phyloP scores from a whole-genome alignment of 2,113 vertebrate species.

The Podarcis muralis region DNA sequence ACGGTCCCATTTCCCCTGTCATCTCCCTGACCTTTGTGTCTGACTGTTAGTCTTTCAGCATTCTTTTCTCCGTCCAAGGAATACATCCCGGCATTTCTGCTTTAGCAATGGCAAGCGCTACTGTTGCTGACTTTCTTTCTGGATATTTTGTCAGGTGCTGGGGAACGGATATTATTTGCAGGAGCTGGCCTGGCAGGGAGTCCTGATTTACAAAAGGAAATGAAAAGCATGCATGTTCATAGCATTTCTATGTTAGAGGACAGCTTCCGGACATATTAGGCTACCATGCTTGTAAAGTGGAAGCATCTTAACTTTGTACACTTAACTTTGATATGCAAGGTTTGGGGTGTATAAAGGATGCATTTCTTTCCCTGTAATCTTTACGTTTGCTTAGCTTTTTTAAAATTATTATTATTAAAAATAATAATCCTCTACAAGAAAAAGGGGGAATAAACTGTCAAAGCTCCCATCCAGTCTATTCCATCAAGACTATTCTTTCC shows the following conservation, averaged over 20 bases:
- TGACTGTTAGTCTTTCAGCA: slow-evolving; percentile 38
- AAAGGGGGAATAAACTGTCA: slow-evolving; percentile 36
- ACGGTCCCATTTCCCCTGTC: background rate
- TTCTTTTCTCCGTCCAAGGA: slow-evolving; percentile 25
- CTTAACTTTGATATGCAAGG: too few species aligned
- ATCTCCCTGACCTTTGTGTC: slow-evolving; percentile 42
- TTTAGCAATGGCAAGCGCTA: background rate
- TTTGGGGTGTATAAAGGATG: background rate
- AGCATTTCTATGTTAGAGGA: background rate
- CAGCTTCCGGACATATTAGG: background rate
- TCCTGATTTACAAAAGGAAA: background rate
- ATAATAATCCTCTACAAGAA: slow-evolving; percentile 51
- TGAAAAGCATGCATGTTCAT: background rate
- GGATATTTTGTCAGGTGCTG: slow-evolving; percentile 8
- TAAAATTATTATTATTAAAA: background rate
- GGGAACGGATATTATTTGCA: slow-evolving; percentile 10
- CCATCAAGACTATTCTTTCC: slow-evolving; percentile 19
- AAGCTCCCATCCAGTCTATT: slow-evolving; percentile 62
- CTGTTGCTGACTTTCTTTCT: slow-evolving; percentile 19
- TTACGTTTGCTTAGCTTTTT: slow-evolving; percentile 21
- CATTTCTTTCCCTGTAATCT: slow-evolving; percentile 52
- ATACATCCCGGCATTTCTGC: slow-evolving; percentile 1
- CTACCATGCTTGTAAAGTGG: background rate
- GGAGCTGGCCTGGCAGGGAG: slow-evolving; percentile 1
- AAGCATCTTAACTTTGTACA: background rate